These are phyloP conservation scores for Cyprinodon brontotheroides DNA, from an alignment of 2,113 vertebrate species.

Conservation along the genomic window DNA sequence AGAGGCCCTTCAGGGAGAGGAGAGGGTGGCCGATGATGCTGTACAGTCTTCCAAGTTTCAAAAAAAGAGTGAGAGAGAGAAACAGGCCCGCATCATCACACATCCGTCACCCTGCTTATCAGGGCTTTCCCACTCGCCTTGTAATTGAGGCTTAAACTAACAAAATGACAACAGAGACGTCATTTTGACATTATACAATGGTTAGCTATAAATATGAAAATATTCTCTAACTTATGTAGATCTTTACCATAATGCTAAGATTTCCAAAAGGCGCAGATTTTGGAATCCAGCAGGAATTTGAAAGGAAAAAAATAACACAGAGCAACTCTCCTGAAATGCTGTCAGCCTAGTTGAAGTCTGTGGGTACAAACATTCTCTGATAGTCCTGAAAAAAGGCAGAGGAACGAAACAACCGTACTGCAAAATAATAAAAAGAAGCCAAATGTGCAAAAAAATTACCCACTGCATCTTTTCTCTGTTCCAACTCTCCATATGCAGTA, in stretches of 20 bases:
- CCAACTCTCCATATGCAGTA: too few species aligned
- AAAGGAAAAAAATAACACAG: background rate
- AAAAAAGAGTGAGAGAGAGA: background rate
- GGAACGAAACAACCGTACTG: background rate
- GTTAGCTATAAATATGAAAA: background rate
- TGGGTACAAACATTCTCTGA: background rate
- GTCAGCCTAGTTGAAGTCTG: background rate
- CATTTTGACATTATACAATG: too few species aligned
- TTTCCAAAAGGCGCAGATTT: background rate
- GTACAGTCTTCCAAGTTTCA: background rate
- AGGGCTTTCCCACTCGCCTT: too few species aligned
- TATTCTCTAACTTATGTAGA: background rate
- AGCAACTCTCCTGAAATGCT: background rate
- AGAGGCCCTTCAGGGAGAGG: too few species aligned
- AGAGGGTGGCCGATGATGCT: too few species aligned
- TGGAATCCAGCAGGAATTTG: background rate
- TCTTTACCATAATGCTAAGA: background rate
- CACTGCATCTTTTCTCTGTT: too few species aligned
- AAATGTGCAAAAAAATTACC: too few species aligned
- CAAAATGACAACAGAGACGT: too few species aligned
- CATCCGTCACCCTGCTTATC: too few species aligned
- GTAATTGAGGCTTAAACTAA: too few species aligned
- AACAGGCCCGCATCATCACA: background rate
- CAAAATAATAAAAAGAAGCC: background rate
- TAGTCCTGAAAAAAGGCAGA: too few species aligned